Conservation (phyloP, 1,140 invertebrate genomes). For the Drosophila pruinosa region DNA sequence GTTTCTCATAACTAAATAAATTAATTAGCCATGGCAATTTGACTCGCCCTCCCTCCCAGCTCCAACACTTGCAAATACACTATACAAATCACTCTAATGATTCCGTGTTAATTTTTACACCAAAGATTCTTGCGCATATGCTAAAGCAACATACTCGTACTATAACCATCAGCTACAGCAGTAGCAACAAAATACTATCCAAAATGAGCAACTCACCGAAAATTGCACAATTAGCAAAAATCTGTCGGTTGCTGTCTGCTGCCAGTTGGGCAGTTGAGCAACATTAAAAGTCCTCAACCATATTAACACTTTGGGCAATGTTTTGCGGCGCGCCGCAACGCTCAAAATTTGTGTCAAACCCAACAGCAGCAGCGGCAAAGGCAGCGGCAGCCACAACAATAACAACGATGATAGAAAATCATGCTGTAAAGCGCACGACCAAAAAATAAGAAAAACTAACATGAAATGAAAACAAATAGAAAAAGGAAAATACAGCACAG, state of each 20-base stretch:
- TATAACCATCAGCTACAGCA: conserved; percentile 18
- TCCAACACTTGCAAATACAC: background rate
- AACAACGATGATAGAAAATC: conserved; percentile 50
- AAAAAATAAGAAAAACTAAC: conserved; percentile 22
- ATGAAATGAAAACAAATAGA: conserved; percentile 1
- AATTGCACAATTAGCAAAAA: conserved; percentile 76
- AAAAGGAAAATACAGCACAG: conserved; percentile 30
- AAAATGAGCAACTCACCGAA: conserved; percentile 65
- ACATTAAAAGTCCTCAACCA: conserved; percentile 80
- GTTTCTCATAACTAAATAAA: conserved; percentile 65
- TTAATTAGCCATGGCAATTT: conserved; percentile 71
- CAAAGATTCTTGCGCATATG: conserved; percentile 64
- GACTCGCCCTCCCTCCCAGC: background rate
- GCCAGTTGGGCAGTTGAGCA: conserved; percentile 64
- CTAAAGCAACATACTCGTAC: conserved; percentile 23
- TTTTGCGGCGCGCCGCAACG: conserved; percentile 71
- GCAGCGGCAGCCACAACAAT: conserved; percentile 7
- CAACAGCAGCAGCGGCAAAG: conserved; percentile 8
- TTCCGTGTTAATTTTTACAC: conserved; percentile 77
- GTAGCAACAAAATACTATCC: conserved; percentile 10
- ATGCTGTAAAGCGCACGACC: conserved; percentile 67
- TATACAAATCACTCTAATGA: conserved; percentile 39
- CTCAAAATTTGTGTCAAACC: conserved; percentile 73
- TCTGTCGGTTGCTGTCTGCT: conserved; percentile 31
- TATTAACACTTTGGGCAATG: conserved; percentile 78